A percentile compares a stretch with the other conserved stretches of the same genome.
phyloP scores from a whole-genome alignment of 2,113 vertebrate species.

The Mustela lutreola region DNA sequence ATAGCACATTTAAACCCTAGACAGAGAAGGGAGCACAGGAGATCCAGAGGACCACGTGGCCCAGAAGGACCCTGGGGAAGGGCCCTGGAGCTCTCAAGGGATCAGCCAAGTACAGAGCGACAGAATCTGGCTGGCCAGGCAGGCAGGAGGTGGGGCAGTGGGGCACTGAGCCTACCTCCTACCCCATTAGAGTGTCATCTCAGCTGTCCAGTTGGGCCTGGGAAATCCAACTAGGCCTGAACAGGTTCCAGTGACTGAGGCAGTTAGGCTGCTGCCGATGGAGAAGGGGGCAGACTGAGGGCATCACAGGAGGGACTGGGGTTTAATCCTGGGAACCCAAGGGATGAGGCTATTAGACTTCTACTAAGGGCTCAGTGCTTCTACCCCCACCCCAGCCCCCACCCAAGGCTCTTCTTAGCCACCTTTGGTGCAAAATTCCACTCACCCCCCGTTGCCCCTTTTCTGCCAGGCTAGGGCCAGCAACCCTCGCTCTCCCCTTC shows the following conservation, averaged over 20 bases:
- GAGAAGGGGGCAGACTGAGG: neutral
- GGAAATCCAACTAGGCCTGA: neutral
- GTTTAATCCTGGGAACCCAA: neutral
- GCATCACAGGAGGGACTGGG: neutral
- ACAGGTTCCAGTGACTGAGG: neutral
- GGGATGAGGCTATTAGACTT: neutral
- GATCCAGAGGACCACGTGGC: neutral
- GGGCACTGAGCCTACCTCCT: too few relatives aligned
- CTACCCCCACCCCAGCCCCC: neutral
- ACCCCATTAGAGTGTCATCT: neutral
- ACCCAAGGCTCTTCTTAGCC: neutral
- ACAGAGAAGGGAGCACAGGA: neutral
- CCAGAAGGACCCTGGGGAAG: neutral
- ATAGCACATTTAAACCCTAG: neutral
- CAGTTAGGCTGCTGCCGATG: neutral
- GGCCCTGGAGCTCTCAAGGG: neutral
- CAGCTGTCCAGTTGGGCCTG: neutral
- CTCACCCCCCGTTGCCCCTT: neutral
- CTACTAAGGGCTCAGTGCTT: neutral
- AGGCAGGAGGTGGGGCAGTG: too few relatives aligned
- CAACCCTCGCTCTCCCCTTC: neutral
- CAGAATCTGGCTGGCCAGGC: neutral
- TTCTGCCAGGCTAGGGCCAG: neutral
- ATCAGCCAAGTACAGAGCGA: neutral
- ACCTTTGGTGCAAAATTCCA: neutral